Conservation (phyloP, 2,888 invertebrate genomes). For the Epinotia brunnichana region DNA sequence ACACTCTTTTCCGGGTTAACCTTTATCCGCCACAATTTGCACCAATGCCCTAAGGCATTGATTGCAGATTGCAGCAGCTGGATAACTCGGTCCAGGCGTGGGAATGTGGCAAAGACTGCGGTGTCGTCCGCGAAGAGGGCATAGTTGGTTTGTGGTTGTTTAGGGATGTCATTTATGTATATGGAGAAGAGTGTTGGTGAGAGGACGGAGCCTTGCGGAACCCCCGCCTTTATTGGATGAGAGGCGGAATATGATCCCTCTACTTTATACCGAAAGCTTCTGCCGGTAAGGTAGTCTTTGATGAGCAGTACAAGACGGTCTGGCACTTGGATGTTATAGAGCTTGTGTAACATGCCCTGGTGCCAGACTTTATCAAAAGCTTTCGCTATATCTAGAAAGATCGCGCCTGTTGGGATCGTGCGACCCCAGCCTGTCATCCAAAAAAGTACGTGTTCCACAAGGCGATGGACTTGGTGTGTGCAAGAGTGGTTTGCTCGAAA, state of each 20-base stretch:
- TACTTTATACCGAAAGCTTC: background rate
- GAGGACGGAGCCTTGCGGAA: too few species aligned
- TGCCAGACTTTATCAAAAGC: background rate
- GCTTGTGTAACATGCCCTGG: background rate
- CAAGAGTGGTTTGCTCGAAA: background rate
- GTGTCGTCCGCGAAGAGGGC: background rate
- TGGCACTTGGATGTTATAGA: background rate
- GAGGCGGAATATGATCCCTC: background rate
- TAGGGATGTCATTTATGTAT: too few species aligned
- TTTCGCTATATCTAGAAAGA: constrained; percentile 2
- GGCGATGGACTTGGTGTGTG: background rate
- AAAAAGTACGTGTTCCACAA: background rate
- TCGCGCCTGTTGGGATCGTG: background rate
- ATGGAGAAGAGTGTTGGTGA: too few species aligned
- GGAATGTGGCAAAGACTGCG: background rate
- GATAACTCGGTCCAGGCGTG: background rate
- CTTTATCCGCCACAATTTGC: too few species aligned
- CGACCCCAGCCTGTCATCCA: background rate
- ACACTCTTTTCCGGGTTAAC: too few species aligned
- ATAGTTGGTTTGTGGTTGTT: background rate
- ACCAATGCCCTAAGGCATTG: too few species aligned
- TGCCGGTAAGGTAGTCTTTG: background rate
- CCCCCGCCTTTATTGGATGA: background rate
- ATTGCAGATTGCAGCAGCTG: background rate
- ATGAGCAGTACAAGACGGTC: background rate